Evolutionary conservation across 64 coral and sea anemone species (phyloP), one percentile per base, ranked within the genome.

Genomic region (Exaiptasia diaphana): DNA sequence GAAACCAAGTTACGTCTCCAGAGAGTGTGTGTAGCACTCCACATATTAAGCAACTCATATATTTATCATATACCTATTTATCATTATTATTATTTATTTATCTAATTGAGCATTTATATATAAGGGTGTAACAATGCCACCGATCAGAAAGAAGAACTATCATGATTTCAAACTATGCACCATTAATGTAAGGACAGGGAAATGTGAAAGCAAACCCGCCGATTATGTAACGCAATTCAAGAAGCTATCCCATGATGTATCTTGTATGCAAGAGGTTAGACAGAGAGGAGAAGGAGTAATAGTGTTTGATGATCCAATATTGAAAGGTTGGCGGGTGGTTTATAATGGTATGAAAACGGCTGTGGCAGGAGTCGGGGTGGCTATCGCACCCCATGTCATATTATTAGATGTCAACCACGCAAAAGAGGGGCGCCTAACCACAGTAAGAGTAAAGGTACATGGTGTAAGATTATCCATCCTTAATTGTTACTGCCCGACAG

Each of bases 301-400:
- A 3, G 17, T 14, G 3, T 54, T 54, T 22, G 24, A 22, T 54
- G 50, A 54, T 22, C 50, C 50, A 54, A 18, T 54, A 54, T 22
- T 54, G 17, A 22, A 54, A 5, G 50, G 50, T 22, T 54, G 50
- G 50, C 53, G 53, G 18, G 53, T 56, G 53, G 53, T 56, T 56
- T 56, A 56, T 56, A 56, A 56, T 56, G 53, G 53, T 20, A 56
- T 56, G 53, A 56, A 56, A 56, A 56, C 53, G 53, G 53, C 53
- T 56, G 24, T 3, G 14, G 50, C 50, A 54, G 50, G 50, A 14
- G 50, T 54, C 15, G 50, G 15, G 24, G 24, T 54, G 24, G 50
- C 15, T 4, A 3, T 54, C 3, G 50, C 50, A 54, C 50, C 50
- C 50, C 50, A 54, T 54, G 50, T 54, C 15, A 54, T 14, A 54